phyloP scores from a whole-genome alignment of 2,797 vertebrate genomes.

The Morelia viridis region DNA sequence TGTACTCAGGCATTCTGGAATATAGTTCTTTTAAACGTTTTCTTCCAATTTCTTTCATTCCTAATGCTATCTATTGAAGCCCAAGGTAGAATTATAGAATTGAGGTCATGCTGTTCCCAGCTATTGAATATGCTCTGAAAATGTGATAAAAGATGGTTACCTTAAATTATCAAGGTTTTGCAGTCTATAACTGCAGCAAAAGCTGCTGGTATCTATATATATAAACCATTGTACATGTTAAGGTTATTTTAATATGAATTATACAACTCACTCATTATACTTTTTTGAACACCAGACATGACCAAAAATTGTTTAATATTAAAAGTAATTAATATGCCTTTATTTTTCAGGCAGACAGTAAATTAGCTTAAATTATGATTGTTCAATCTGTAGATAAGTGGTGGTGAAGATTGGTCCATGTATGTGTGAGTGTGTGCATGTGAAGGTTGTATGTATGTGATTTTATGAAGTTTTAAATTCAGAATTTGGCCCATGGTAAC shows the following conservation, averaged over 20 bases:
- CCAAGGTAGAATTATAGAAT: neutral
- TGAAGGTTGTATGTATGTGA: neutral
- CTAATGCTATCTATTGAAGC: neutral
- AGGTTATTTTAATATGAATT: neutral
- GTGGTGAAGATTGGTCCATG: neutral
- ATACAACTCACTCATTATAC: neutral
- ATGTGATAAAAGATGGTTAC: neutral
- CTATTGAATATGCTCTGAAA: neutral
- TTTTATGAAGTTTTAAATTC: neutral
- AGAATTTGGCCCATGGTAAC: neutral
- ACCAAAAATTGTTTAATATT: neutral
- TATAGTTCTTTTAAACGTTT: too few species aligned
- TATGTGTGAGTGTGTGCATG: neutral
- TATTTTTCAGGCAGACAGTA: neutral
- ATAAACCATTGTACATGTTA: neutral
- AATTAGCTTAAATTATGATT: neutral
- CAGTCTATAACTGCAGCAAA: neutral
- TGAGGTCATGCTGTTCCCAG: neutral
- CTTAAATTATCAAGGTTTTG: neutral
- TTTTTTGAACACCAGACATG: neutral
- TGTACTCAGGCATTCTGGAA: too few species aligned
- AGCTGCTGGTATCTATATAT: neutral
- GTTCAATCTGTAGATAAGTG: neutral
- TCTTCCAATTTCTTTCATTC: too few species aligned
- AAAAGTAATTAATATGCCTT: neutral